phyloP scores from a whole-genome alignment of 2,113 vertebrate species.

The Salminus brasiliensis region DNA sequence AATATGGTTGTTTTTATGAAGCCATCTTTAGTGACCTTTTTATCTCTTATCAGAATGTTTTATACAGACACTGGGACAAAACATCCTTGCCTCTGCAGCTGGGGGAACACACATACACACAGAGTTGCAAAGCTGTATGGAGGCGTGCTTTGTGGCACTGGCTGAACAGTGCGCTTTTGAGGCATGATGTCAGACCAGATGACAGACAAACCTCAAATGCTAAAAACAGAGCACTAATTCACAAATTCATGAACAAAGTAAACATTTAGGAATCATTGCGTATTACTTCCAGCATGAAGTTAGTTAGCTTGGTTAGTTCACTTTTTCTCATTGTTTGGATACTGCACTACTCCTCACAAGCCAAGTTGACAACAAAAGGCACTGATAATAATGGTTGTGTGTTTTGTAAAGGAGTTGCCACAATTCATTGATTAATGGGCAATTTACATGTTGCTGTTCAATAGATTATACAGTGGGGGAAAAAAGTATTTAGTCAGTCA shows the following conservation, averaged over 20 bases:
- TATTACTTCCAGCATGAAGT: neutral
- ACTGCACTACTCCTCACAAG: too few species aligned
- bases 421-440: too few species aligned
- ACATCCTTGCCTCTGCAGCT: conserved; percentile 25
- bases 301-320: neutral
- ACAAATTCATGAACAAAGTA: neutral
- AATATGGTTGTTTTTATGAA: neutral
- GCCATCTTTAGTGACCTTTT: conserved; percentile 3
- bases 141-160: conserved; percentile 30
- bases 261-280: neutral
- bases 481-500: too few species aligned
- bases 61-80: conserved; percentile 23
- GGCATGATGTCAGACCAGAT: conserved; percentile 37
- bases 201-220: conserved; percentile 17
- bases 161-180: conserved; percentile 34
- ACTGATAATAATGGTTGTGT: too few species aligned
- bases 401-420: too few species aligned
- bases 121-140: conserved; percentile 21
- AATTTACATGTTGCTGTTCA: too few species aligned
- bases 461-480: too few species aligned
- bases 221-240: conserved; percentile 14
- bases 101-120: neutral
- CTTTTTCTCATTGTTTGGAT: neutral
- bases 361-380: too few species aligned
- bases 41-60: conserved; percentile 8